These are phyloP conservation scores for Apotomis capreana DNA, from an alignment of 2,888 invertebrate genomes.

Conservation along the genomic window DNA sequence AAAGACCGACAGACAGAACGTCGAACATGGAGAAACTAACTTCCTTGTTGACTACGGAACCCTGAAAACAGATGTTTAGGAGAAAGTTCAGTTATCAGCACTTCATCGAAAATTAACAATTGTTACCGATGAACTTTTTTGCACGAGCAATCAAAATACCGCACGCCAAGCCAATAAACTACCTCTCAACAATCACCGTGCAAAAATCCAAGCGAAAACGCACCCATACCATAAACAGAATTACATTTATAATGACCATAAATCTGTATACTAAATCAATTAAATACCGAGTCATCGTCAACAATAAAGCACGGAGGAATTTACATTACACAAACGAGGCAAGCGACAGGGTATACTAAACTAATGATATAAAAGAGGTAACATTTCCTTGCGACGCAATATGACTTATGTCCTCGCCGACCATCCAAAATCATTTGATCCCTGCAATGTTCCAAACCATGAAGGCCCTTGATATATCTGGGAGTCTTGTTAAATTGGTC, in stretches of 20 bases:
- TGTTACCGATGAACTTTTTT: background rate
- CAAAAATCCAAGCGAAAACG: constrained; percentile 51
- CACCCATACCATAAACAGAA: constrained; percentile 44
- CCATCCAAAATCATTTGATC: constrained; percentile 48
- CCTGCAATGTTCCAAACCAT: constrained; percentile 19
- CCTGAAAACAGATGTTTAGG: too few relatives aligned
- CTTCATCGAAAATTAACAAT: too few relatives aligned
- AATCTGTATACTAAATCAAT: constrained; percentile 70
- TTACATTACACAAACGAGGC: constrained; percentile 69
- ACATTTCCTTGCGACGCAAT: constrained; percentile 66
- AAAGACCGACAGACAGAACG: too few relatives aligned
- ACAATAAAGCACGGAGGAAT: constrained; percentile 74
- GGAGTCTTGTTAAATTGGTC: constrained; percentile 57
- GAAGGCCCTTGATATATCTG: constrained; percentile 27
- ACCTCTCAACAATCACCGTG: constrained; percentile 45
- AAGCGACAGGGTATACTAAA: constrained; percentile 72
- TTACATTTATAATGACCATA: constrained; percentile 56
- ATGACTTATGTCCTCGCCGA: constrained; percentile 58
- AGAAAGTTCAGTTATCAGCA: too few relatives aligned
- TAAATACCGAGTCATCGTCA: constrained; percentile 60
- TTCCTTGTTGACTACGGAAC: too few relatives aligned
- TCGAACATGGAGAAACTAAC: too few relatives aligned
- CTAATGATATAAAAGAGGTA: constrained; percentile 73
- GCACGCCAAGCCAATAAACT: constrained; percentile 4
- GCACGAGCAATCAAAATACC: constrained; percentile 11